Evolutionary conservation across 2,113 vertebrate species (phyloP).

Genomic region (Oncorhynchus mykiss): DNA sequence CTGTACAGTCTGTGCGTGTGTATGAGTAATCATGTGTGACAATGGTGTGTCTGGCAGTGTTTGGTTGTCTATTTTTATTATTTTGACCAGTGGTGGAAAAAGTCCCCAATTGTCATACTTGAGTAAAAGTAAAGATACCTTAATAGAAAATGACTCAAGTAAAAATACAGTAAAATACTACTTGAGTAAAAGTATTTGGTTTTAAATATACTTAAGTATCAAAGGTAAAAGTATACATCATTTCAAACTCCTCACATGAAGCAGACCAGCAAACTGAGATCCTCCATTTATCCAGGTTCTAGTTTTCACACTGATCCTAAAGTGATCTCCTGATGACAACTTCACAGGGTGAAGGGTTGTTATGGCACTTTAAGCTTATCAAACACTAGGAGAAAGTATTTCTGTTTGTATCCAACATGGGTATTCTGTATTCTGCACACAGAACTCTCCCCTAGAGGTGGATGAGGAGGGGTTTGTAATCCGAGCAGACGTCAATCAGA

Average conservation of each 20-base stretch:
- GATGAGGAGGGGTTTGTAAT: slow-evolving; percentile 95
- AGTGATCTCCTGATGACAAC: too few species aligned
- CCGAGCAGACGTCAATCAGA: slow-evolving; percentile 78
- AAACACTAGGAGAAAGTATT: background rate
- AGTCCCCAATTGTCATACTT: too few species aligned
- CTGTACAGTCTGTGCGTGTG: too few species aligned
- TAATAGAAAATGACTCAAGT: too few species aligned
- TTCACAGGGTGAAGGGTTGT: background rate
- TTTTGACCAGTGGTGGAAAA: slow-evolving; percentile 32
- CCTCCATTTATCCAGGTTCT: background rate
- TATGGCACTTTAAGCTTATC: background rate
- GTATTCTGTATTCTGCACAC: slow-evolving; percentile 17
- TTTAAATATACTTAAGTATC: too few species aligned
- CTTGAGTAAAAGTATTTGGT: too few species aligned
- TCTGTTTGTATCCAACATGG: background rate
- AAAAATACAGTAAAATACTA: too few species aligned
- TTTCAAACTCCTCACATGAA: too few species aligned
- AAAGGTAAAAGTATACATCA: too few species aligned
- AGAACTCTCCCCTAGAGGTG: slow-evolving; percentile 86
- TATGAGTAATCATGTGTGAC: slow-evolving; percentile 17
- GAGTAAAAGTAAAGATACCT: too few species aligned
- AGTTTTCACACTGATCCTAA: background rate
- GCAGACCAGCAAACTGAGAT: background rate
- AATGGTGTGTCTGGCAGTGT: slow-evolving; percentile 32
- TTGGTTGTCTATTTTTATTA: slow-evolving; percentile 61